A percentile compares a stretch with the other conserved stretches of the same genome.
Conservation (phyloP, 2,797 vertebrate species). For the Etheostoma perlongum region DNA sequence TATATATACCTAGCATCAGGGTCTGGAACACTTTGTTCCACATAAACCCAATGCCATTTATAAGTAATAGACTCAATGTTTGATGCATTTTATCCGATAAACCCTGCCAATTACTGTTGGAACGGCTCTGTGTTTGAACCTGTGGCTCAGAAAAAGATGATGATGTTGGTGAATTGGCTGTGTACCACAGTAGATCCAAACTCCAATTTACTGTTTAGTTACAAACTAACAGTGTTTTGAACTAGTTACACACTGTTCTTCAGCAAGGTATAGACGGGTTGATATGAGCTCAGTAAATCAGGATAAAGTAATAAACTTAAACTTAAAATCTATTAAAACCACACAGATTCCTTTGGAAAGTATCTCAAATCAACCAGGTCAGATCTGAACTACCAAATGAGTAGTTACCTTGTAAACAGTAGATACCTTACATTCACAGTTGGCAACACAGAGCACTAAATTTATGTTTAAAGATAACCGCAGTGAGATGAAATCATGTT, state of each 20-base stretch:
- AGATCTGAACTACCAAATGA: conserved; percentile 10
- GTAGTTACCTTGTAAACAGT: background rate
- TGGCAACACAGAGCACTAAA: background rate
- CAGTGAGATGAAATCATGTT: conserved; percentile 22
- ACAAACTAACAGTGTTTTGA: conserved; percentile 23
- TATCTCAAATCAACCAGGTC: conserved; percentile 1
- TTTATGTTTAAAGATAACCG: conserved; percentile 35
- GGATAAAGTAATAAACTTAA: background rate
- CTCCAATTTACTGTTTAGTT: background rate
- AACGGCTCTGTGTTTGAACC: conserved; percentile 45
- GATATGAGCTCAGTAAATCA: conserved; percentile 15
- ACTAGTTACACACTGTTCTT: background rate
- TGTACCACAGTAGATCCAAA: conserved; percentile 11
- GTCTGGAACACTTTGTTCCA: conserved; percentile 37
- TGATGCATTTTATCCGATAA: conserved; percentile 45
- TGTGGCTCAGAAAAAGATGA: conserved; percentile 14
- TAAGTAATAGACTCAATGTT: conserved; percentile 6
- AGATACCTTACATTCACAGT: conserved; percentile 16
- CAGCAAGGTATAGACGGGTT: background rate
- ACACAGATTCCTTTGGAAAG: background rate
- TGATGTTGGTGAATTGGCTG: conserved; percentile 22
- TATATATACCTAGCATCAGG: conserved; percentile 33
- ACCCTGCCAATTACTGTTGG: conserved; percentile 20
- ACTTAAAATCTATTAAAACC: conserved; percentile 26
- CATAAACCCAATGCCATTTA: conserved; percentile 6